Evolutionary conservation across 2,113 vertebrate species (phyloP), one percentile per base, ranked within the genome.

Genomic region (Formicarius rufipectus): DNA sequence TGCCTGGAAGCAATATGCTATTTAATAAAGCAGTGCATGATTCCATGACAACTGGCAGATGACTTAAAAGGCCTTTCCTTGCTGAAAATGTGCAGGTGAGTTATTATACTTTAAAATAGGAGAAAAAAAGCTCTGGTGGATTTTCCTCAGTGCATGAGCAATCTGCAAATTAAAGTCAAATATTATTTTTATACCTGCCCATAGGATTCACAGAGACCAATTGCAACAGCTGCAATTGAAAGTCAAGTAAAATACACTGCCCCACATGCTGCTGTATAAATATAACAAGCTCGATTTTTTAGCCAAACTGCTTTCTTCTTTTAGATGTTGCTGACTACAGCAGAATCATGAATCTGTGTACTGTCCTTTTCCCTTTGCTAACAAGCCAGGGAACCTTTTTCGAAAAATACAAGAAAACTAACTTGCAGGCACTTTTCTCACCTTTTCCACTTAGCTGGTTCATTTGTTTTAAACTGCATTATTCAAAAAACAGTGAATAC

Each of bases 251-350:
- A 92, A 72, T 66, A 90, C 63, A 56, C 28, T 73, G 84, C 20
- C 62, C 88, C 75, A 89, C 76, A 84, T 50, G 83, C 47, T 84
- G 55, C 39, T 73, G 9, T 77, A 75, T 74, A 93, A 94, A 94
- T 89, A 95, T 71, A 88, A 92, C 76, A 77, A 64, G 47, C 33
- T 42, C 39, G 42, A 37, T 58, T 75, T 94, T 90, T 90, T 82
- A 67, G 62, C 60, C 40, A 67, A 83, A 74, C 22, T 59, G 33
- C 30, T 90, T 87, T 96, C 90, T 67, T 93, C 71, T 96, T 83
- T 74, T 81, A 92, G 93, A 90, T 40, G 14, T 27, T 94, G 85
- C 92, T 96, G 91, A 93, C 69, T 64, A 40, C 58, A 85, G 89
- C 55, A 37, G 72, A 88, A 73, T 53, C 42, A 12, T 4, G 45